Base-by-base conservation (phyloP, 2,888 invertebrate species). In the Sympetrum striolatum region DNA sequence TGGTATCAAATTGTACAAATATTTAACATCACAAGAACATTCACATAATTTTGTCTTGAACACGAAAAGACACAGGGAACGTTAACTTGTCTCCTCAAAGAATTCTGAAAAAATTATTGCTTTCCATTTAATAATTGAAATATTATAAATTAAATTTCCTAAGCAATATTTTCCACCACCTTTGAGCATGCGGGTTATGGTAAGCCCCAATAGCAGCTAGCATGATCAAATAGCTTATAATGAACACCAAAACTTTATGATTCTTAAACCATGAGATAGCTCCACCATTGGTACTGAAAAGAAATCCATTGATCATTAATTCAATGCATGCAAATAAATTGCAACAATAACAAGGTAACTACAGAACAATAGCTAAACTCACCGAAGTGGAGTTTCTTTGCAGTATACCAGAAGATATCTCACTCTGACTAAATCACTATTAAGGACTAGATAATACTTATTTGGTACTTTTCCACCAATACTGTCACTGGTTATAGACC, bases 361-460 rank as follows among this genome's bases (percentile, higher is more conserved):
- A 8, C 44, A 44, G 44, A 44, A 10, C 22, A 39, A 8, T 8
- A 48, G 31, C 31, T 90, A 39, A 90, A 39, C 64, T 90, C 60
- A 90, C 86, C 44, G 18, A 44, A 39, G 58, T 1, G 81, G 44
- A 31, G 80, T 81, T 91, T 90, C 90, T 79, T 92, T 92, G 93
- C 93, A 91, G 93, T 97, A 98, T 31, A 98, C 95, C 91, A 98
- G 94, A 90, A 98, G 94, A 93, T 97, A 97, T 91, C 97, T 96
- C 35, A 97, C 95, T 92, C 97, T 95, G 22, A 97, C 95, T 92
- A 97, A 94, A 92, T 97, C 97, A 93, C 96, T 96, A 93, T 97
- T 97, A 90, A 96, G 96, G 31, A 97, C 97, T 80, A 97, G 95
- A 92, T 96, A 96, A 94, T 97, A 97, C 92, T 96, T 96, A 92